A percentile compares a stretch with the other conserved stretches of the same genome.
These are phyloP conservation scores for Eonycteris spelaea DNA, from an alignment of 2,113 vertebrate species.

Conservation along the genomic window DNA sequence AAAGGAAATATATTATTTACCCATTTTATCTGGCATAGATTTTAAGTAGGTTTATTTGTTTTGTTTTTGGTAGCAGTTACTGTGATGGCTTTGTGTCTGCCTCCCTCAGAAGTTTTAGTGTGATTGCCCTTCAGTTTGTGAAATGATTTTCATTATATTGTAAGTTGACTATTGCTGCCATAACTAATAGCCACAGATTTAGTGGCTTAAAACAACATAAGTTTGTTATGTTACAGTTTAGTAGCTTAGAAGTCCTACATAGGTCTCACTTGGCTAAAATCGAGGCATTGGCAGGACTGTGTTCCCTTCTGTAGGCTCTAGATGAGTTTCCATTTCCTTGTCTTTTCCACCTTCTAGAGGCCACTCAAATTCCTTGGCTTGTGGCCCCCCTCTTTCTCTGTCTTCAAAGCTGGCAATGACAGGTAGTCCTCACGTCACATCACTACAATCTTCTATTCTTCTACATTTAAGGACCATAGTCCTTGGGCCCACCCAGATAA, in stretches of 20 bases:
- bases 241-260: background rate
- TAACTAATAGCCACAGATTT: background rate
- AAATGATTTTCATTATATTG: constrained; percentile 1
- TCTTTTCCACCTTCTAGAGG: background rate
- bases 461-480: background rate
- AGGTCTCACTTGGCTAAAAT: background rate
- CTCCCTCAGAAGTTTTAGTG: background rate
- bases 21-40: background rate
- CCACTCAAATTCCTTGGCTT: background rate
- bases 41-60: background rate
- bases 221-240: background rate
- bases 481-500: background rate
- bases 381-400: background rate
- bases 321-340: background rate
- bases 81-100: background rate
- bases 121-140: background rate
- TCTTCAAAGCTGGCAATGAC: background rate
- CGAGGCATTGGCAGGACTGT: background rate
- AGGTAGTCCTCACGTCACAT: background rate
- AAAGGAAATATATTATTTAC: background rate
- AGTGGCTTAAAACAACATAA: background rate
- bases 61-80: background rate
- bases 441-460: background rate
- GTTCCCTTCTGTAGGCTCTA: background rate
- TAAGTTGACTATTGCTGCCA: background rate